Conservation (phyloP, 1,140 invertebrate genomes). For the Ceratoteleas bidentatus region DNA sequence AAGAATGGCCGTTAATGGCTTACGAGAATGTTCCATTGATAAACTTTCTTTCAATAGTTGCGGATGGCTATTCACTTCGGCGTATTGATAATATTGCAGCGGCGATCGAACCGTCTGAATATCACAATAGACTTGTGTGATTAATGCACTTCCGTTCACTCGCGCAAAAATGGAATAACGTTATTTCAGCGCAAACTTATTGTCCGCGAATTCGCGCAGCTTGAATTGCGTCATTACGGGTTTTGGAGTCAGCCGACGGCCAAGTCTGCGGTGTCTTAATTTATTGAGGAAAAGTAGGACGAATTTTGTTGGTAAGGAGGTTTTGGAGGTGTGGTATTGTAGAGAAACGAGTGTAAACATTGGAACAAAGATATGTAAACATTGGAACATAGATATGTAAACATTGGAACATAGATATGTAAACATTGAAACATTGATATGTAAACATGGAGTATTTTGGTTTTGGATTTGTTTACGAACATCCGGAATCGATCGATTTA, state of each 20-base stretch:
- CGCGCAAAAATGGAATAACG: constrained; percentile 70
- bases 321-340: too few relatives aligned
- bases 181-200: constrained; percentile 44
- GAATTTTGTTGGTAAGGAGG: too few relatives aligned
- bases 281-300: too few relatives aligned
- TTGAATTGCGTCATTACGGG: not conserved
- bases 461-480: too few relatives aligned
- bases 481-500: too few relatives aligned
- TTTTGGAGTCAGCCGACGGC: not conserved
- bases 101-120: constrained; percentile 69
- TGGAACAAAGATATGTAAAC: too few relatives aligned
- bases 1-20: constrained; percentile 50
- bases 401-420: too few relatives aligned
- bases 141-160: constrained; percentile 75
- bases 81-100: constrained; percentile 75
- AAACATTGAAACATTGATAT: too few relatives aligned
- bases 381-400: too few relatives aligned
- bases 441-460: too few relatives aligned
- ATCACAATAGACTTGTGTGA: constrained; percentile 72
- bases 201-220: constrained; percentile 13
- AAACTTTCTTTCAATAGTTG: constrained; percentile 71
- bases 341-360: too few relatives aligned
- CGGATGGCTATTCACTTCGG: constrained; percentile 65
- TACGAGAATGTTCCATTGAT: constrained; percentile 68
- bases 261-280: too few relatives aligned